A percentile compares a stretch with the other conserved stretches of the same genome.
Evolutionary conservation across 2,797 vertebrate species (phyloP).

Genomic region (Rousettus madagascariensis): DNA sequence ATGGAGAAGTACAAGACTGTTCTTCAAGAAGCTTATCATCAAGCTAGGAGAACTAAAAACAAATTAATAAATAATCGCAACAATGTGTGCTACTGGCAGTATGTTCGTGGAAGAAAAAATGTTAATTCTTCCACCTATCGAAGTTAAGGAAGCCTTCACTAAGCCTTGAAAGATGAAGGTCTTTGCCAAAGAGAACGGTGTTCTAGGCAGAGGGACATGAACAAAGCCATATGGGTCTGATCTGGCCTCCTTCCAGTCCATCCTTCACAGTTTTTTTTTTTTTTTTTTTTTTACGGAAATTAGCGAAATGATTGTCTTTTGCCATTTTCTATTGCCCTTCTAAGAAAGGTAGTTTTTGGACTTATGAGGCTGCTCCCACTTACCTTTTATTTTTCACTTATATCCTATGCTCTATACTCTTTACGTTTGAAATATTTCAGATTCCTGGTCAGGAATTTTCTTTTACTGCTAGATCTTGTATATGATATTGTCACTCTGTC

Average conservation of each 20-base stretch:
- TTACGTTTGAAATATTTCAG: background rate
- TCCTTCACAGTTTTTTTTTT: background rate
- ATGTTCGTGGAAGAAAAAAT: background rate
- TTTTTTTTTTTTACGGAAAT: background rate
- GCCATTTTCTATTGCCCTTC: background rate
- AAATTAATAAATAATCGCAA: background rate
- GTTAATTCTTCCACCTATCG: background rate
- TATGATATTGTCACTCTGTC: background rate
- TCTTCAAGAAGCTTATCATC: background rate
- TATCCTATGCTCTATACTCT: background rate
- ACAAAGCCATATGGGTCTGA: background rate
- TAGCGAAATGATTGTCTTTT: background rate
- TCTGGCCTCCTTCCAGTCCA: background rate
- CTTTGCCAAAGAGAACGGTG: background rate
- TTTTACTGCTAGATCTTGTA: background rate
- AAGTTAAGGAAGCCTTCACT: background rate
- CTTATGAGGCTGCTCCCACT: background rate
- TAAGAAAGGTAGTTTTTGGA: background rate
- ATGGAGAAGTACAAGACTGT: background rate
- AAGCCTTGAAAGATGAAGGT: background rate
- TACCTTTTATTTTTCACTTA: background rate
- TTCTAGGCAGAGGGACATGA: background rate
- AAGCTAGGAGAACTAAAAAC: background rate
- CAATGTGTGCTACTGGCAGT: background rate
- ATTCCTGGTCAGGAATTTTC: background rate